A percentile compares a stretch with the other conserved stretches of the same genome.
These are phyloP conservation scores for Drosophila merina DNA, from an alignment of 2,888 invertebrate species.

Conservation along the genomic window DNA sequence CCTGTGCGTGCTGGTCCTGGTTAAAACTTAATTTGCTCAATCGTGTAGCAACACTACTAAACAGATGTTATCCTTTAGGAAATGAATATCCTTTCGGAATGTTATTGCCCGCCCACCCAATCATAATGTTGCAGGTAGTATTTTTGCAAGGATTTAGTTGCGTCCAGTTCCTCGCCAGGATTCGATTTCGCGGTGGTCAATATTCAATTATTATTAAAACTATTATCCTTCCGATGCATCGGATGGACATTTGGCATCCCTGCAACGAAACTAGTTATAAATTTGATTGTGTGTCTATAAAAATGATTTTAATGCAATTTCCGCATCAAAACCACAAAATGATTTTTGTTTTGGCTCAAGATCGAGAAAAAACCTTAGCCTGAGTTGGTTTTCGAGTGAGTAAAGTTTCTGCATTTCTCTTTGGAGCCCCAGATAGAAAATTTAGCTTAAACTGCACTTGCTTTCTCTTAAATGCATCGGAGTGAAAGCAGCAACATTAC, in stretches of 20 bases:
- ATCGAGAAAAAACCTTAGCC: no score
- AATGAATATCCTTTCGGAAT: conserved; percentile 48
- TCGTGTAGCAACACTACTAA: conserved; percentile 58
- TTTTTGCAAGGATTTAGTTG: conserved; percentile 29
- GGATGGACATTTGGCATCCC: conserved; percentile 55
- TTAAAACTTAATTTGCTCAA: conserved; percentile 66
- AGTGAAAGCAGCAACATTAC: conserved; percentile 1
- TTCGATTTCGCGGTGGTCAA: conserved; percentile 30
- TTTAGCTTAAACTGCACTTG: neutral
- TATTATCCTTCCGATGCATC: conserved; percentile 37
- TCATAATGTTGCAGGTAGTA: conserved; percentile 37
- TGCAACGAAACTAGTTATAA: neutral
- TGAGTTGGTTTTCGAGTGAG: neutral
- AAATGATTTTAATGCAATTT: neutral
- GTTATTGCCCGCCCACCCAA: conserved; percentile 10
- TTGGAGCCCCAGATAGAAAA: neutral
- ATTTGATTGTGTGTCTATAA: neutral
- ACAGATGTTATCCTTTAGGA: conserved; percentile 72
- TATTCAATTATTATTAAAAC: conserved; percentile 63
- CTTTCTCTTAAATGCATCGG: conserved; percentile 37
- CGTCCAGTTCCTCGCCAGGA: neutral
- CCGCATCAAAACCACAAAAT: neutral
- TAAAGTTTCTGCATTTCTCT: neutral
- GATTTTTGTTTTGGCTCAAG: no score
- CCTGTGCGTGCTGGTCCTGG: conserved; percentile 44